Base-by-base conservation (phyloP, 2,797 vertebrate genomes). In the Myotis planiceps region DNA sequence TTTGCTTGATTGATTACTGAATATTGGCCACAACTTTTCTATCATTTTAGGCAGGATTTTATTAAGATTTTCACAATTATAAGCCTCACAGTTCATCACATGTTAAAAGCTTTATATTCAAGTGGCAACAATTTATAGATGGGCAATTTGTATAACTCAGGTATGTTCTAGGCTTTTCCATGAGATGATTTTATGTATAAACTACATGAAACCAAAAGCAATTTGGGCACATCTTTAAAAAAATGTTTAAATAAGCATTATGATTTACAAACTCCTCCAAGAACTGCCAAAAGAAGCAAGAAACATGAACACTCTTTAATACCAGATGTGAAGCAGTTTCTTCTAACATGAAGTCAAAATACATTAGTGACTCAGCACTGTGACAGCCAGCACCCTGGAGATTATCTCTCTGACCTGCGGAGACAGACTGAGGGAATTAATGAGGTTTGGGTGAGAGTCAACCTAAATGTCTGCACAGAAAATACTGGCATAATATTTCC, bases 161-260 rank as follows among this genome's bases (percentile, higher is more conserved):
- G 15, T 32, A 49, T 34, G 68, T 37, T 80, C 63, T 66, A 6
- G 14, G n/a, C 74, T 75, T 92, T 34, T 55, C 18, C 34, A 49
- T 27, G 23, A 83, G 6, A 60, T 32, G 32, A 68, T 45, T 89
- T 93, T 90, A 58, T 34, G n/a, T 66, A 51, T 63, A 91, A 93
- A 74, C 47, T 49, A 53, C 32, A 84, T 27, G 65, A 32, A 75
- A 89, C 88, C 37, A 92, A 95, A 92, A 84, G 37, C 89, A 88
- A 68, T 86, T 69, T 78, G 71, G 34, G 19, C 25, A 91, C 37
- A 72, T 79, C 27, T 65, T 92, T 18, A 58, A 84, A 83, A 83
- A 94, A 82, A 78, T 86, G 60, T 92, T 92, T 88, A 94, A 95
- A 68, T 81, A 93, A 95, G 90, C 68, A 96, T 91, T 84, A 92